Base-by-base conservation (phyloP, 2,797 vertebrate species). In the Perodicticus potto region DNA sequence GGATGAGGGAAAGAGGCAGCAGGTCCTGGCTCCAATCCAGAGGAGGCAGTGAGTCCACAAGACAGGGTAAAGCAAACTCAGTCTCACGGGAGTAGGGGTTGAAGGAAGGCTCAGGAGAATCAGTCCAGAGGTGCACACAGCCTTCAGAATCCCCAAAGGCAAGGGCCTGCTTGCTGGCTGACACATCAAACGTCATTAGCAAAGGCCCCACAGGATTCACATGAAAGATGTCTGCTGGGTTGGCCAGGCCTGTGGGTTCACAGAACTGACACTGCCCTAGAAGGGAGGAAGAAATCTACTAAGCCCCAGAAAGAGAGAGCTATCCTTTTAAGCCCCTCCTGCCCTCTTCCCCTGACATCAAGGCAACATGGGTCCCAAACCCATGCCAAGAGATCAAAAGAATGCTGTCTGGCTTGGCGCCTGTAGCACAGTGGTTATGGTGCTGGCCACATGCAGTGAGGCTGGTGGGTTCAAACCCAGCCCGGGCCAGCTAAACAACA, bases 181-280 rank as follows among this genome's bases (percentile, higher is more conserved):
- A 99, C 63, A 99, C 99, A 1, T 99, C 99, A 59, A 99, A 99
- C 49, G 99, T 99, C 99, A 99, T 99, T 81, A 99, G 98, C 96
- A 99, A 90, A 95, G 99, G 99, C n/a, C 99, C 99, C 61, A 99
- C 99, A 0, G 99, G 99, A 98, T 99, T 99, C 37, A 99, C 99
- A 25, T 99, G 99, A 96, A 99, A 99, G 97, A 99, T 98, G 94
- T 99, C 99, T 0, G 99, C 99, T 9, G 99, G 97, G 81, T 98
- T 99, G 96, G 99, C 99, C 5, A 99, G 98, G 94, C 99, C 99
- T 0, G 99, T 99, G 97, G 99, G 99, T 97, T 99, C 99, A 1
- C 99, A 99, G 98, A 99, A 99, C 98, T 99, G 99, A 97, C 99
- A 99, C 93, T 99, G 99, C 94, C 99, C 99, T 99, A 96, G 55